These are phyloP conservation scores for Pseudeuparius sepicola DNA, from an alignment of 2,888 invertebrate genomes.

Conservation along the genomic window DNA sequence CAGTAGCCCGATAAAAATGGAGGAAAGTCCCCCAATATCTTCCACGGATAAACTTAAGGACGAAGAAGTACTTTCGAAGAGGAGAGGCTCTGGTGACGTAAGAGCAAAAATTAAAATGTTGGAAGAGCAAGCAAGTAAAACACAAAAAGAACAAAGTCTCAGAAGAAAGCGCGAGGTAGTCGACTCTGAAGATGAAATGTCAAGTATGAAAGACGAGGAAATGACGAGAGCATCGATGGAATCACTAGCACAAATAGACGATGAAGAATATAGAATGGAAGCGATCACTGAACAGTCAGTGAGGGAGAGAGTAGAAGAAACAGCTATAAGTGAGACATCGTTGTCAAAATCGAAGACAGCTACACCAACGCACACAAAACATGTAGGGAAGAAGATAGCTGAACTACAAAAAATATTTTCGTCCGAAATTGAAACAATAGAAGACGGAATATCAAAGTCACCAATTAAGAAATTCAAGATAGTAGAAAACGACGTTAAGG, in stretches of 20 bases:
- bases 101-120: slow-evolving; percentile 45
- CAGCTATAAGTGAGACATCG: slow-evolving; percentile 14
- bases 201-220: slow-evolving; percentile 39
- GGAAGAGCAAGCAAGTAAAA: slow-evolving; percentile 41
- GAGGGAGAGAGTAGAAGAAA: slow-evolving; percentile 22
- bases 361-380: slow-evolving; percentile 33
- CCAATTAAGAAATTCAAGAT: slow-evolving; percentile 2
- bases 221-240: slow-evolving; percentile 35
- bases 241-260: slow-evolving; percentile 37
- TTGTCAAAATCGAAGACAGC: slow-evolving; percentile 23
- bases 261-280: slow-evolving; percentile 32
- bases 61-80: slow-evolving; percentile 35
- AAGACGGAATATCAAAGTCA: slow-evolving; percentile 6
- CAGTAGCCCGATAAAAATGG: slow-evolving; percentile 42
- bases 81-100: slow-evolving; percentile 44
- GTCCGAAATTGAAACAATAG: slow-evolving; percentile 23
- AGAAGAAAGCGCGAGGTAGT: slow-evolving; percentile 33
- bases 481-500: too few species aligned
- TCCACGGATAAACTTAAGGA: slow-evolving; percentile 30
- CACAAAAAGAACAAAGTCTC: slow-evolving; percentile 33
- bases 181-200: slow-evolving; percentile 39
- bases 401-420: slow-evolving; percentile 42
- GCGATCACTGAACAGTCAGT: slow-evolving; percentile 22
- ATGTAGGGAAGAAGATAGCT: slow-evolving; percentile 41
- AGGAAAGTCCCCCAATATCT: slow-evolving; percentile 29